Base-by-base conservation (phyloP, 2,888 invertebrate genomes). In the Tortricodes alternella region DNA sequence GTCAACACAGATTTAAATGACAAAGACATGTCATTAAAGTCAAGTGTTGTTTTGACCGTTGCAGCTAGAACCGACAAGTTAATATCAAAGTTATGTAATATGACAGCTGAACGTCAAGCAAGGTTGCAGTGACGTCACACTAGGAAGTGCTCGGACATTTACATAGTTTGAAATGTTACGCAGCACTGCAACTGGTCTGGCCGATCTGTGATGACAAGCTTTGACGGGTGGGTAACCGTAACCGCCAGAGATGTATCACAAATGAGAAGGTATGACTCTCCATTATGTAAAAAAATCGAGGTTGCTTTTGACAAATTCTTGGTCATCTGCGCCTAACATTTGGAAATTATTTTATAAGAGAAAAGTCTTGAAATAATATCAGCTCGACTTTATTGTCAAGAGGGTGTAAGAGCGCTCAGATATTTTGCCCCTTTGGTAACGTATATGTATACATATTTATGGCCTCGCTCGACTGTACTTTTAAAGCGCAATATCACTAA, bases 91-190 rank as follows among this genome's bases (percentile, higher is more conserved):
- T 55, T 55, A 55, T 21, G 11, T 43, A 55, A 55, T 35, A 16
- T 48, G 48, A 49, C 48, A 55, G 27, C 48, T 55, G 55, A 43
- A 49, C 23, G 50, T 56, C 56, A 56, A 44, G 49, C 56, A 50
- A 56, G 56, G 56, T 50, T 56, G 44, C 18, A 2, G 38, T 50
- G 49, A 56, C 56, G 56, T 56, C 56, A 56, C 37, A 32, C 44
- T 8, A 56, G 56, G 56, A 56, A 56, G 56, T 56, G 9, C 35
- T 37, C 49, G 16, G 44, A 44, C 49, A 44, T 56, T 56, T 56
- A 50, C 56, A 56, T 56, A 53, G 34, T 38, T 56, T 50, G 38
- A 44, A 55, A 41, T 29, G 56, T 56, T 56, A 38, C 56, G 56
- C 38, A 43, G 41, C 27, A 55, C 19, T 56, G 50, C 50, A 50